A percentile compares a stretch with the other conserved stretches of the same genome.
These are phyloP conservation scores for Sycobia sp. DNA, from an alignment of 1,140 invertebrate species.

Conservation along the genomic window DNA sequence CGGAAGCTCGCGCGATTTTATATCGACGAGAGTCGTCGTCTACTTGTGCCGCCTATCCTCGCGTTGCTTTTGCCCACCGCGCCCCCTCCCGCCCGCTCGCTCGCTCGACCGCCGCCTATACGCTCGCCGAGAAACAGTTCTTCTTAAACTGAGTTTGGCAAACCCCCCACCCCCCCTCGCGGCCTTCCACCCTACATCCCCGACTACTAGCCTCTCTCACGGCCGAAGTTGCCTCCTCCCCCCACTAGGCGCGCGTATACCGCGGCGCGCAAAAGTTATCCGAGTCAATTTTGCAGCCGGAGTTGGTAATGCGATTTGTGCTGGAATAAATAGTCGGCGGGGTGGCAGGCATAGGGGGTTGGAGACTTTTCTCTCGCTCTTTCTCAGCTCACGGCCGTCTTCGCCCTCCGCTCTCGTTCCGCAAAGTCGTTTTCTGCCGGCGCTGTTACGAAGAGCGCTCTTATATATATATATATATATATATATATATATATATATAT, in stretches of 20 bases:
- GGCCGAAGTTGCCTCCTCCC: constrained; percentile 55
- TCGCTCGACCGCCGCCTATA: neutral
- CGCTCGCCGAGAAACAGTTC: constrained; percentile 58
- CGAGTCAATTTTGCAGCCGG: constrained; percentile 62
- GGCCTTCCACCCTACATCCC: no score
- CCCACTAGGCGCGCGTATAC: constrained; percentile 46
- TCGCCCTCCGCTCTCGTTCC: constrained; percentile 17
- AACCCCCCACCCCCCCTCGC: no score
- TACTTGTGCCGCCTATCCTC: no score
- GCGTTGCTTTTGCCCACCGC: no score
- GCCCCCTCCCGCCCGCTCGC: neutral
- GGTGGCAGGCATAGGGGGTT: neutral
- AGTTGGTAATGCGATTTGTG: constrained; percentile 63
- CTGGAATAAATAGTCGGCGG: constrained; percentile 58
- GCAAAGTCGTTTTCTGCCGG: constrained; percentile 23
- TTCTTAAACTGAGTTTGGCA: constrained; percentile 62
- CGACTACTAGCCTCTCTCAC: no score
- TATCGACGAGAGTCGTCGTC: constrained; percentile 48
- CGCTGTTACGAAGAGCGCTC: no score
- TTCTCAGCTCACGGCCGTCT: no score
- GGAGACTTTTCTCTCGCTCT: constrained; percentile 23
- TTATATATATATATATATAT: no score
- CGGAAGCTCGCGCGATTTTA: constrained; percentile 49
- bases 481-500: no score
- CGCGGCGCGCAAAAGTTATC: constrained; percentile 57